Conservation (phyloP, 2,888 invertebrate genomes). For the Galerucella calmariensis region DNA sequence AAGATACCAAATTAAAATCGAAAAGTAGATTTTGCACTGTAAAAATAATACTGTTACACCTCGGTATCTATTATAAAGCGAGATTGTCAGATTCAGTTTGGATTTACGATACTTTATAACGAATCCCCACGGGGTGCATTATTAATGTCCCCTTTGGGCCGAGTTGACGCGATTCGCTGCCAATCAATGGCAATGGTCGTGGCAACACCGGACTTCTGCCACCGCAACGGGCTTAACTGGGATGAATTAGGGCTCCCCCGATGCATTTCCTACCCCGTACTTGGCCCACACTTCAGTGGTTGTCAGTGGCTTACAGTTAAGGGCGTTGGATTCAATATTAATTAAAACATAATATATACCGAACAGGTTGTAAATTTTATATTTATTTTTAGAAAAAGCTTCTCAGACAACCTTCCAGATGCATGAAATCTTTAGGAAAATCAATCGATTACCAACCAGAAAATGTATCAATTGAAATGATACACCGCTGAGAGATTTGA, state of each 20-base stretch:
- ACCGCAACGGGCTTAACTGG: slow-evolving; percentile 58
- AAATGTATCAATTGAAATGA: neutral
- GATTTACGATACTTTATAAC: slow-evolving; percentile 60
- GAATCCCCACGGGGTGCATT: slow-evolving; percentile 61
- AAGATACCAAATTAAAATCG: neutral
- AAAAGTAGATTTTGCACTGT: slow-evolving; percentile 12
- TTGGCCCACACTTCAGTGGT: slow-evolving; percentile 14
- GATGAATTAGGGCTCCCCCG: slow-evolving; percentile 59
- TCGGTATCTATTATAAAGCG: slow-evolving; percentile 34
- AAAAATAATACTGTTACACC: slow-evolving; percentile 33
- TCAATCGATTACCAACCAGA: no score
- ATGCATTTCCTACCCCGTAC: slow-evolving; percentile 32
- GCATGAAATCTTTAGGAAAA: no score
- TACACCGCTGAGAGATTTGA: slow-evolving; percentile 16
- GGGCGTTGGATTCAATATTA: neutral
- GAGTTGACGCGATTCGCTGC: slow-evolving; percentile 63
- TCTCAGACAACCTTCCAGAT: no score
- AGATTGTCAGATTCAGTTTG: slow-evolving; percentile 42
- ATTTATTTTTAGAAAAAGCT: no score
- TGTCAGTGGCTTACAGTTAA: slow-evolving; percentile 4
- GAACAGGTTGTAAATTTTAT: no score
- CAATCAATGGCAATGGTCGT: slow-evolving; percentile 61
- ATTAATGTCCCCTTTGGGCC: slow-evolving; percentile 62
- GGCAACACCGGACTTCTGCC: slow-evolving; percentile 50
- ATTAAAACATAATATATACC: neutral